These are phyloP conservation scores for Rosalia funebris DNA, from an alignment of 2,888 invertebrate species.

Conservation along the genomic window DNA sequence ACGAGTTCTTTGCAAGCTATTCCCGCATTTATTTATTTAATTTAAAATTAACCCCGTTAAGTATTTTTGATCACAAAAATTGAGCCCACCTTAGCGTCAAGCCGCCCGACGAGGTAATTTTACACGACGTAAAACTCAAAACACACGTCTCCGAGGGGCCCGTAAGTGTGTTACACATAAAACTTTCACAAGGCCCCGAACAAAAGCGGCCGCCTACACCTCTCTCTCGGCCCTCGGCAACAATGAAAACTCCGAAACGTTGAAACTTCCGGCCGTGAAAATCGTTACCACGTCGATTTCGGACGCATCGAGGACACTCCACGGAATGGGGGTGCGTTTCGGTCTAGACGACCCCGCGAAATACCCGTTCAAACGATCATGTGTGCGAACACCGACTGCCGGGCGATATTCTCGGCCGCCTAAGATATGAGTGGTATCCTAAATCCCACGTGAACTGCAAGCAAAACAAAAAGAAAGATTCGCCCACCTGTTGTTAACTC, in stretches of 20 bases:
- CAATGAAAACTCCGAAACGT: conserved; percentile 3
- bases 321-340: not conserved
- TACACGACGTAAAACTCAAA: no score
- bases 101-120: no score
- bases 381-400: conserved; percentile 51
- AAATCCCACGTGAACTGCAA: conserved; percentile 60
- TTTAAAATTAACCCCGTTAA: no score
- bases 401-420: conserved; percentile 50
- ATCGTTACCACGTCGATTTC: not conserved
- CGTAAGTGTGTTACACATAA: conserved; percentile 10
- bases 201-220: not conserved
- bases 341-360: not conserved
- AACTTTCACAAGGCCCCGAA: conserved; percentile 13
- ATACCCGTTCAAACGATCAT: conserved; percentile 49
- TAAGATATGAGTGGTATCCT: conserved; percentile 57
- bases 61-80: no score
- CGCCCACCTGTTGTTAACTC: conserved; percentile 58
- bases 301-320: not conserved
- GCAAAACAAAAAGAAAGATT: conserved; percentile 50
- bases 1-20: no score
- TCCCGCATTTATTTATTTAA: no score
- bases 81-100: no score
- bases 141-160: conserved; percentile 6
- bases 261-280: conserved; percentile 1
- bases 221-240: not conserved